Base-by-base conservation (phyloP, 2,797 vertebrate genomes). In the Monodelphis domestica region DNA sequence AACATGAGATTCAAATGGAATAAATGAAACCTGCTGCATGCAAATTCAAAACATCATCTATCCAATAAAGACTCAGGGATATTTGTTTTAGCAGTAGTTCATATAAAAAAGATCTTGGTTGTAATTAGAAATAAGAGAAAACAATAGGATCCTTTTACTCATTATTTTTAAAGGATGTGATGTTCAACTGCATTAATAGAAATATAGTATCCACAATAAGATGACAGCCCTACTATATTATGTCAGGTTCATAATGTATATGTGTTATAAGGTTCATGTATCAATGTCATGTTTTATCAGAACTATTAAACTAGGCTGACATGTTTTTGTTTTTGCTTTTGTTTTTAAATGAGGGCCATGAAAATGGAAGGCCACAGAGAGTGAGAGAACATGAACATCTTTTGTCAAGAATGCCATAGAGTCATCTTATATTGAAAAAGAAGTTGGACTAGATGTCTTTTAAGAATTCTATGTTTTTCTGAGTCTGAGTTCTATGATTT, bases 401-500 rank as follows among this genome's bases (percentile, higher is more conserved):
- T n/a, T 12, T 59, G 57, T 33, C 5, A 45, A 78, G 6, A 38
- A 24, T 45, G 21, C 38, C 45, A 11, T 10, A 24, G 21, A 78
- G 70, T 78, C 45, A 24, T 45, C 21, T n/a, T 45, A 24, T 45
- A 9, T 78, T 45, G 38, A 45, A 78, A 78, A 45, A 17, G 12
- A 70, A 38, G n/a, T 29, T n/a, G 12, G 12, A 3, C 24, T 55
- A 91, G 56, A 63, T 63, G 84, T 91, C 5, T 63, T 45, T 56
- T 52, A 91, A 45, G 4, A 38, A 50, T 84, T 93, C 33, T 90
- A 96, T 94, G n/a, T n/a, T n/a, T n/a, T 17, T 56, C 11, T 2
- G 55, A 90, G 1, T 93, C 94, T 78, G 21, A 45, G 38, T 21
- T 94, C 29, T 53, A 95, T 14, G 21, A 51, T 90, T 94, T 21